These are phyloP conservation scores for Acrobasis suavella DNA, from an alignment of 2,888 invertebrate species.

Conservation along the genomic window DNA sequence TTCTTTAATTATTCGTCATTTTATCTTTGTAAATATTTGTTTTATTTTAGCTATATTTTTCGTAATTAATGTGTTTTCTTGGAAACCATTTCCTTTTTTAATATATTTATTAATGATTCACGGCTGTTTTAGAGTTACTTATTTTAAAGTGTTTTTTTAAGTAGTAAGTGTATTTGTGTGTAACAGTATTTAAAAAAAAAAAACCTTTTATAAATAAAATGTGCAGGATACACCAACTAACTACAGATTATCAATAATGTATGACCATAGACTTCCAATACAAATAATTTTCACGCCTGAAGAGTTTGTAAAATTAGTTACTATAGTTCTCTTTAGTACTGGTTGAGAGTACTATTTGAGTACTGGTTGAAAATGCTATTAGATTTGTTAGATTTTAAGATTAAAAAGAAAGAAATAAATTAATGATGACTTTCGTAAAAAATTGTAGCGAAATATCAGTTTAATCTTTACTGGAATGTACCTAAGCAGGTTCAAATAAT, in stretches of 20 bases:
- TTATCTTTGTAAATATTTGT: no score
- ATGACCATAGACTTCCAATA: background rate
- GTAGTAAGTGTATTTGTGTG: background rate
- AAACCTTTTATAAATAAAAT: background rate
- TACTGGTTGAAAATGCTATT: constrained; percentile 3
- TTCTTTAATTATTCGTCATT: no score
- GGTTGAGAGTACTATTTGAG: background rate
- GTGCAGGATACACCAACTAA: background rate
- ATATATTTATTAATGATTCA: no score
- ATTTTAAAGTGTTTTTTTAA: no score
- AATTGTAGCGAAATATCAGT: background rate
- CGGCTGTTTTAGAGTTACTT: no score
- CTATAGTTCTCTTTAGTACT: background rate
- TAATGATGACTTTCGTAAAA: constrained; percentile 12
- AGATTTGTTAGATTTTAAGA: constrained; percentile 14
- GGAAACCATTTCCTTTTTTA: no score
- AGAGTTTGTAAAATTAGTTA: background rate
- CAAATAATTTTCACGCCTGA: background rate
- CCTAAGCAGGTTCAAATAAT: background rate
- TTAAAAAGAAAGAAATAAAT: constrained; percentile 6
- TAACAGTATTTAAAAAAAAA: background rate
- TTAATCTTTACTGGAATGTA: background rate
- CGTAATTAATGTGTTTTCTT: no score
- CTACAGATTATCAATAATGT: background rate
- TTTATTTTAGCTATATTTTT: no score